A percentile compares a stretch with the other conserved stretches of the same genome.
Conservation (phyloP, 2,797 vertebrate genomes). For the Falco concolor region DNA sequence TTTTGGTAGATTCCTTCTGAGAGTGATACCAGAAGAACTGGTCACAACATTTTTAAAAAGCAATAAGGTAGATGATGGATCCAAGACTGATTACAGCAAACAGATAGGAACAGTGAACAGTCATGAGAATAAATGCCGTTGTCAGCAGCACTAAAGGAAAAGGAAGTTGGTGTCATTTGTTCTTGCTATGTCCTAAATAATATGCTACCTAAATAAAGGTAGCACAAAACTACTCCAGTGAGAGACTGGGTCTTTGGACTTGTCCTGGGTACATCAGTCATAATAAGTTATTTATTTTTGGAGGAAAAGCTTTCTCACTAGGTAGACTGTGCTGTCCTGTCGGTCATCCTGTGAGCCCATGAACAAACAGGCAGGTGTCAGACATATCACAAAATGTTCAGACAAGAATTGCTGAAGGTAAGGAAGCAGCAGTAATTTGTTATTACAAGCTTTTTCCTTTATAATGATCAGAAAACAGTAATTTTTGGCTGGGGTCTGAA, state of each 20-base stretch:
- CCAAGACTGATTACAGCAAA: background rate
- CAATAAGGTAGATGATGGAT: background rate
- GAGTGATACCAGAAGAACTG: background rate
- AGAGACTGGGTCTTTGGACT: background rate
- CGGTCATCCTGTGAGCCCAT: background rate
- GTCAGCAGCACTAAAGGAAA: background rate
- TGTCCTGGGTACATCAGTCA: background rate
- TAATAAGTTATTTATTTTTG: background rate
- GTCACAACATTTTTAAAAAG: background rate
- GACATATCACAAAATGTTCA: background rate
- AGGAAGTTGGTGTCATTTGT: background rate
- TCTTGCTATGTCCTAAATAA: background rate
- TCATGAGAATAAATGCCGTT: background rate
- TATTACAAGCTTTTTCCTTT: background rate
- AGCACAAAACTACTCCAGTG: background rate
- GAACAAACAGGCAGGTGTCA: background rate
- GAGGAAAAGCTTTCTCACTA: background rate
- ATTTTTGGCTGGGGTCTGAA: background rate
- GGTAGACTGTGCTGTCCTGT: background rate
- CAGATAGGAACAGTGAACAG: background rate
- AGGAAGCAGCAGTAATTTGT: background rate
- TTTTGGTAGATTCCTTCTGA: background rate
- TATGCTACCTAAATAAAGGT: background rate
- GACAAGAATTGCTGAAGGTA: background rate
- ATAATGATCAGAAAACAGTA: background rate